These are phyloP conservation scores for Podabrus alpinus DNA, from an alignment of 2,888 invertebrate genomes.

Conservation along the genomic window DNA sequence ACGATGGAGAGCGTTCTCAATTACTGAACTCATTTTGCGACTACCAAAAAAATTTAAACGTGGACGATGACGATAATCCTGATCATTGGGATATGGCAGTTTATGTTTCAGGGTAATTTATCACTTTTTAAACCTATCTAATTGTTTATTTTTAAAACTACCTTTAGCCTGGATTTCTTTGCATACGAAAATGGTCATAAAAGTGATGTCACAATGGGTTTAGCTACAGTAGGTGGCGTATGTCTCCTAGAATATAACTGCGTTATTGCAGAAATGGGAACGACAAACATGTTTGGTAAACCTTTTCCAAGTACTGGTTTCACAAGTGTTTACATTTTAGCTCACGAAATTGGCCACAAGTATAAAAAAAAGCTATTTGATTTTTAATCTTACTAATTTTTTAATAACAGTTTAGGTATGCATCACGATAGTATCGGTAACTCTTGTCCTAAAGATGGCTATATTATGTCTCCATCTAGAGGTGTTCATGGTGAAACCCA, in stretches of 20 bases:
- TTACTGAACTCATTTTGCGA: conserved; percentile 76
- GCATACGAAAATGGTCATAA: conserved; percentile 70
- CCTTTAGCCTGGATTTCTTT: conserved; percentile 71
- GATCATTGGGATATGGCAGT: conserved; percentile 82
- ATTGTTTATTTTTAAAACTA: not conserved
- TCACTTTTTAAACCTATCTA: not conserved
- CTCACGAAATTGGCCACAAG: conserved; percentile 86
- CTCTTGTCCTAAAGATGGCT: conserved; percentile 74
- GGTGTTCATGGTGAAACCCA: conserved; percentile 77
- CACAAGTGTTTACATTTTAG: conserved; percentile 79
- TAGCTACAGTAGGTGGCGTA: conserved; percentile 80
- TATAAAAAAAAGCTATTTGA: conserved; percentile 53
- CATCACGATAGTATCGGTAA: conserved; percentile 78
- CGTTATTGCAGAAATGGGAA: conserved; percentile 78
- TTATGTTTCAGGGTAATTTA: conserved; percentile 70
- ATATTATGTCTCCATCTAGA: conserved; percentile 80
- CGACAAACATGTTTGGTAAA: conserved; percentile 71
- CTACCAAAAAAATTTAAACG: conserved; percentile 70
- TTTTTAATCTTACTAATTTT: conserved; percentile 23
- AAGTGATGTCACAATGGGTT: conserved; percentile 78
- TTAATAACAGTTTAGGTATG: conserved; percentile 73
- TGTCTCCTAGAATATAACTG: conserved; percentile 74
- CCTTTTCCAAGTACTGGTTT: conserved; percentile 85
- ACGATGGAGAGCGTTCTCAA: conserved; percentile 68
- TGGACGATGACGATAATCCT: conserved; percentile 67